These are phyloP conservation scores for Palythoa caribaeorum DNA, from an alignment of 92 coral and sea anemone genomes.

Conservation along the genomic window DNA sequence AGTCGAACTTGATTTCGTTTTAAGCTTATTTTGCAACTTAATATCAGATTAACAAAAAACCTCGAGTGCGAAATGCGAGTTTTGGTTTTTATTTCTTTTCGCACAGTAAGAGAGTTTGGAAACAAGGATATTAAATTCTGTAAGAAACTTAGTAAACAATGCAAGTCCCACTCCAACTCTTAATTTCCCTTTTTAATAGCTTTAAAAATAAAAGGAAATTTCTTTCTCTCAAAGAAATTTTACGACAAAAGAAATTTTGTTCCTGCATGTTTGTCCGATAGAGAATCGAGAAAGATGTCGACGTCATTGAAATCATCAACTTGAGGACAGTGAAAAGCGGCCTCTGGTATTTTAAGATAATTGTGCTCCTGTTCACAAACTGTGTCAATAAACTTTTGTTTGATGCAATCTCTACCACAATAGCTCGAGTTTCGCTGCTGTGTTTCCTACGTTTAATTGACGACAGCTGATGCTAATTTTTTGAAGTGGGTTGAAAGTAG, in stretches of 20 bases:
- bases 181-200: background rate
- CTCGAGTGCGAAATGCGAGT: background rate
- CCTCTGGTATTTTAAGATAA: background rate
- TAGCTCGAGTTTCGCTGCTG: background rate
- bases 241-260: background rate
- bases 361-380: background rate
- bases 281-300: background rate
- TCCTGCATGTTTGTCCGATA: background rate
- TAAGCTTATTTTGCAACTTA: too few relatives aligned
- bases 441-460: background rate
- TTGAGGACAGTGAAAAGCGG: background rate
- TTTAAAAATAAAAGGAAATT: background rate
- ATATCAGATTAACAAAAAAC: background rate
- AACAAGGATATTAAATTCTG: background rate
- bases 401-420: background rate
- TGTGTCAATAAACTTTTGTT: background rate
- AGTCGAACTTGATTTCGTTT: background rate
- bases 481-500: constrained; percentile 41
- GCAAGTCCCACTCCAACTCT: background rate
- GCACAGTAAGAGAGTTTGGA: background rate
- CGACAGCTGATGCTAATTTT: constrained; percentile 50
- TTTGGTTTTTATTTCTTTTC: background rate
- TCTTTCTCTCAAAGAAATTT: background rate
- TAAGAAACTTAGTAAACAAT: background rate
- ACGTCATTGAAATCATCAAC: background rate